phyloP scores from a whole-genome alignment of 1,140 invertebrate genomes.

The Dendroctonus valens region DNA sequence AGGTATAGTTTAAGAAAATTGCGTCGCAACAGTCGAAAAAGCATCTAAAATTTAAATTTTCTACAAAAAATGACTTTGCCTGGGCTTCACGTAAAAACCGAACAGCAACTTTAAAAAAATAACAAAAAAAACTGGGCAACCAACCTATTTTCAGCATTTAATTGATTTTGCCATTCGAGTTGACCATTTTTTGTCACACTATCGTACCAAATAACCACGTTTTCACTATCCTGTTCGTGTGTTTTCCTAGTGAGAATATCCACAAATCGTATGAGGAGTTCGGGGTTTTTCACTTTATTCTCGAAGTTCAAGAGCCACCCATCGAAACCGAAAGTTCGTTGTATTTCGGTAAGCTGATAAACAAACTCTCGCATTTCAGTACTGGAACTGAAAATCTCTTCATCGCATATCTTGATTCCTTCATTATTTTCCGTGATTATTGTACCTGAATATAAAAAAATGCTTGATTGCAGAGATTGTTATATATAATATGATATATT shows the following conservation, averaged over 20 bases:
- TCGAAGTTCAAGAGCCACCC: conserved; percentile 97
- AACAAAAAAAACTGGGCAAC: neutral
- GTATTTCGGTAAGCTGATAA: conserved; percentile 68
- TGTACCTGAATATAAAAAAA: conserved; percentile 63
- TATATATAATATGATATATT: too few species aligned
- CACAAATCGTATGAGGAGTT: conserved; percentile 65
- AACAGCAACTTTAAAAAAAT: neutral
- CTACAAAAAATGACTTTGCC: neutral
- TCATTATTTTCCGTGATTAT: conserved; percentile 84
- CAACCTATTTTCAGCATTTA: conserved; percentile 81
- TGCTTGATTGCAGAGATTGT: neutral
- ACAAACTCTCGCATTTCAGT: conserved; percentile 63
- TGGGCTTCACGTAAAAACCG: neutral
- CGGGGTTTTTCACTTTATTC: conserved; percentile 67
- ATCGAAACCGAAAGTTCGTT: conserved; percentile 79
- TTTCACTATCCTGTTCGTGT: conserved; percentile 59
- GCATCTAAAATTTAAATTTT: conserved; percentile 52
- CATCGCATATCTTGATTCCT: conserved; percentile 67
- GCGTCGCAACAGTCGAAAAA: conserved; percentile 91
- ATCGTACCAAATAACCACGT: conserved; percentile 93
- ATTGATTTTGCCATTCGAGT: conserved; percentile 88
- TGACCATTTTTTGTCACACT: conserved; percentile 78
- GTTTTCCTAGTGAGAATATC: conserved; percentile 62
- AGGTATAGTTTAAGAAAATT: conserved; percentile 94
- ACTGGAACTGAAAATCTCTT: conserved; percentile 60